Evolutionary conservation across 2,113 vertebrate species (phyloP).

Genomic region (Burhinus bistriatus): DNA sequence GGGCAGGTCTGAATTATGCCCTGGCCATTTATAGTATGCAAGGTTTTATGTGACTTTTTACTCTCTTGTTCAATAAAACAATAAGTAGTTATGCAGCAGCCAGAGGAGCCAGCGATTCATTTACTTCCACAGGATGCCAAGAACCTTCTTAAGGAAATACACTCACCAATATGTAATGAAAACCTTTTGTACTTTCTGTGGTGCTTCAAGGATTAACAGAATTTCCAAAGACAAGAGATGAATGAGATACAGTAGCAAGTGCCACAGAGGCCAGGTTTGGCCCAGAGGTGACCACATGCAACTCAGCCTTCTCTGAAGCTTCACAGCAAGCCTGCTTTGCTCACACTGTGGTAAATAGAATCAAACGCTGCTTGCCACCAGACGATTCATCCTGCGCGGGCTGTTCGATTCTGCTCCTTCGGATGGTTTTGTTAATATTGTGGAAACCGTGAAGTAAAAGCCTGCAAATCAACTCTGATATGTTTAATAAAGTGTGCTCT

Average conservation of each 20-base stretch:
- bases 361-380: neutral
- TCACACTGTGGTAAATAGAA: neutral
- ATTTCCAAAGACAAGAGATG: conserved; percentile 41
- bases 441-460: neutral
- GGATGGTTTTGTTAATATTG: neutral
- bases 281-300: neutral
- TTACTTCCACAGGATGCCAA: conserved; percentile 62
- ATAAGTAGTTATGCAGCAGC: conserved; percentile 71
- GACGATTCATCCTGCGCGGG: neutral
- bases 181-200: conserved; percentile 58
- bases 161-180: conserved; percentile 67
- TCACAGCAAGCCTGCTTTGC: neutral
- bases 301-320: neutral
- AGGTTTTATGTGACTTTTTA: conserved; percentile 74
- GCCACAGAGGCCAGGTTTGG: neutral
- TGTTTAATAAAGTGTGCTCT: neutral
- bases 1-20: conserved; percentile 66
- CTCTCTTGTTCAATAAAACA: conserved; percentile 77
- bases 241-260: conserved; percentile 18
- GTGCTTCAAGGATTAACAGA: conserved; percentile 59
- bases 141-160: conserved; percentile 66
- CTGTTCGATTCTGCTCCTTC: neutral
- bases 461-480: neutral
- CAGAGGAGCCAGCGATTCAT: conserved; percentile 70
- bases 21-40: conserved; percentile 66